Evolutionary conservation across 2,113 vertebrate genomes (phyloP).

Genomic region (Rhinoderma darwinii): DNA sequence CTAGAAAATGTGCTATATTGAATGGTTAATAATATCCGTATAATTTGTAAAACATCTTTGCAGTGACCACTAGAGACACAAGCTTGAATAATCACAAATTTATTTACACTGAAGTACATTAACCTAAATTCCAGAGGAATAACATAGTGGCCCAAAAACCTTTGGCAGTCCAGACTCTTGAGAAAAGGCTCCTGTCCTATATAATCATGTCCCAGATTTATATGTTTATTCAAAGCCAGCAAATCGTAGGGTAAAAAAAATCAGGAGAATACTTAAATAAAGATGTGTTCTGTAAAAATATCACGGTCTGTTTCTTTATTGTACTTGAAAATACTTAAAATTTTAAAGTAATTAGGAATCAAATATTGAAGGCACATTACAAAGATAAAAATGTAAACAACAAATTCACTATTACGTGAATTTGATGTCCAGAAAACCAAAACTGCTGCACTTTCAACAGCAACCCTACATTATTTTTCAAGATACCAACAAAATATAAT

Average conservation of each 20-base stretch:
- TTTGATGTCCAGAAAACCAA: too few relatives aligned
- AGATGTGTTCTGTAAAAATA: conserved; percentile 5
- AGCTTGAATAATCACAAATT: conserved; percentile 31
- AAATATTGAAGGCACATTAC: neutral
- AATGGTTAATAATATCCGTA: conserved; percentile 12
- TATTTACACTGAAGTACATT: conserved; percentile 37
- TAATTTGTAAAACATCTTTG: neutral
- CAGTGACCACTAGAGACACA: neutral
- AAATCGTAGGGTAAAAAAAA: neutral
- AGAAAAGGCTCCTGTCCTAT: conserved; percentile 28
- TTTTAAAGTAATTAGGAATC: neutral
- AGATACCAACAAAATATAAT: neutral
- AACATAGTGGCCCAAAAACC: conserved; percentile 26
- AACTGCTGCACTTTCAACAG: too few relatives aligned
- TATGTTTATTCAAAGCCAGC: neutral
- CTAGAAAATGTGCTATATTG: neutral
- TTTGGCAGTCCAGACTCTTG: conserved; percentile 18
- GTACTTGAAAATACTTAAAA: neutral
- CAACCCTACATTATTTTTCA: neutral
- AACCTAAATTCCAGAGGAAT: conserved; percentile 15
- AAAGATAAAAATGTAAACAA: neutral
- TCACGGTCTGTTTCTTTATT: neutral
- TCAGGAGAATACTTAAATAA: neutral
- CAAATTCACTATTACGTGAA: neutral
- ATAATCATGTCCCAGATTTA: conserved; percentile 46